Evolutionary conservation across 2,888 invertebrate genomes (phyloP), one percentile per base, ranked within the genome.

Genomic region (Meandrusa payeni): DNA sequence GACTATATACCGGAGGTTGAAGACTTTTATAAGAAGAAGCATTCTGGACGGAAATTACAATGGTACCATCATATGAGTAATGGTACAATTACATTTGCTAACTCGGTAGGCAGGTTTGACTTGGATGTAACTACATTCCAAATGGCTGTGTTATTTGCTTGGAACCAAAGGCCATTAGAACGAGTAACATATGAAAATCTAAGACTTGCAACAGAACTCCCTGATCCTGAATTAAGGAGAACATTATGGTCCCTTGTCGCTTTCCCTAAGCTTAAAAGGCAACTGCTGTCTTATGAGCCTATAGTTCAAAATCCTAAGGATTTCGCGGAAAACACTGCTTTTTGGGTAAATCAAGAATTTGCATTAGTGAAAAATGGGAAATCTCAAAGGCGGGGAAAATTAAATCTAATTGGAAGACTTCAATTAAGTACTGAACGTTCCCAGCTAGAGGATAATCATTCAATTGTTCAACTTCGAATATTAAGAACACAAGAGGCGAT

Each of bases 31-130:
- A 95, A 96, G 76, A 96, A 94, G 67, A 98, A 98, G 78, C 99
- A 99, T 88, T 97, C 95, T 61, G 99, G 99, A 4, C 90, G 99
- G 42, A 99, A 99, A 76, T 88, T 99, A 45, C 97, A 98, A 81
- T 99, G 99, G 99, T 95, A 99, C 80, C 99, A 99, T 85, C 98
- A 99, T 68, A 99, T 99, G 98, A 98, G 98, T 54, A 99, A 99
- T 83, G 99, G 99, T 58, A 98, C 98, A 48, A 97, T 99, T 59
- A 97, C 97, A 12, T 99, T 99, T 87, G 92, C 93, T 0, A 98
- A 97, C 76, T 92, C 93, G 55, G 92, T 95, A 40, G 99, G 98
- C 1, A 93, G 95, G 58, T 99, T 96, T 83, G 99, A 99, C 82
- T 89, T 99, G 60, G 99, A 99, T 74, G 98, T 99, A 3, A 99